Percentiles rank a stretch among this genome's conserved stretches.
phyloP scores from a whole-genome alignment of 2,113 vertebrate genomes.

The Tamias sibiricus region DNA sequence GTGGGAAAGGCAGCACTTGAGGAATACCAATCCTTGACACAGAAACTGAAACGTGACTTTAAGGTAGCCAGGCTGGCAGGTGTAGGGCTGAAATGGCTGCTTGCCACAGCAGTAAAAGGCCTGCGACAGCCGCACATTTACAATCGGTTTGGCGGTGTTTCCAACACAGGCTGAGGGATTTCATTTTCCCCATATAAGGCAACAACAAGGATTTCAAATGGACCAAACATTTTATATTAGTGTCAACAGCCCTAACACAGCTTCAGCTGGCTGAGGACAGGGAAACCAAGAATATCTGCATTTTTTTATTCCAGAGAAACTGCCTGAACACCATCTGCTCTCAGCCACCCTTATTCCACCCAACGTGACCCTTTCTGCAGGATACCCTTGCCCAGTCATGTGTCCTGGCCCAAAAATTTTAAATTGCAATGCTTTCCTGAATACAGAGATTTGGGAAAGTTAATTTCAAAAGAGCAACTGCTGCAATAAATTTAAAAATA shows the following conservation, averaged over 20 bases:
- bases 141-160: neutral
- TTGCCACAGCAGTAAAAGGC: neutral
- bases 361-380: neutral
- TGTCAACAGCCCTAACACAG: constrained; percentile 12
- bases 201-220: constrained; percentile 60
- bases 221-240: constrained; percentile 51
- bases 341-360: neutral
- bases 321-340: constrained; percentile 44
- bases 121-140: neutral
- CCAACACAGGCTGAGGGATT: constrained; percentile 1
- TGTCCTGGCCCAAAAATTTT: neutral
- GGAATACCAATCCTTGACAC: neutral
- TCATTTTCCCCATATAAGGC: constrained; percentile 28
- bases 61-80: constrained; percentile 41
- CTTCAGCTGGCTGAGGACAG: constrained; percentile 38
- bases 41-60: neutral
- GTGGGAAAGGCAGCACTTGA: neutral
- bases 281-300: neutral
- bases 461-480: neutral
- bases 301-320: constrained; percentile 48
- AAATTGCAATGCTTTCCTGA: neutral
- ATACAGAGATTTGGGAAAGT: neutral
- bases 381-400: neutral
- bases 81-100: neutral
- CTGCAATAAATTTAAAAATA: neutral